Conservation (phyloP, 2,888 invertebrate genomes). For the Leucoma salicis region DNA sequence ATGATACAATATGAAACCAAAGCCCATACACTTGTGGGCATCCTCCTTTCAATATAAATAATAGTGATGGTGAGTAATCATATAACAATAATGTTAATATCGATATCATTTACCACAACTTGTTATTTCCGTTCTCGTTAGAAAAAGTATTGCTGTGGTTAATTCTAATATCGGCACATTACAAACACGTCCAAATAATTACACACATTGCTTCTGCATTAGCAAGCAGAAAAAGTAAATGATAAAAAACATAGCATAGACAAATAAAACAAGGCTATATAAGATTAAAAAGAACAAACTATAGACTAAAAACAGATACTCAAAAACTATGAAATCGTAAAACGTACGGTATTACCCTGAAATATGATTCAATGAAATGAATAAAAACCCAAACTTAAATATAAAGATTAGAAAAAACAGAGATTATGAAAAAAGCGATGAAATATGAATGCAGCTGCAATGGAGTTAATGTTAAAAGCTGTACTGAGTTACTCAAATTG, state of each 20-base stretch:
- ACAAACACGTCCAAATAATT: slow-evolving; percentile 21
- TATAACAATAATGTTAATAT: too few relatives aligned
- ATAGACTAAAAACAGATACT: slow-evolving; percentile 2
- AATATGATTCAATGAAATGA: slow-evolving; percentile 9
- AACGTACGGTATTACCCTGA: not conserved
- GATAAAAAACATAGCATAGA: slow-evolving; percentile 32
- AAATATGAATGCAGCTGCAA: slow-evolving; percentile 74
- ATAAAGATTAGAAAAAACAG: slow-evolving; percentile 22
- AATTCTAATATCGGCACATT: slow-evolving; percentile 29
- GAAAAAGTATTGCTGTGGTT: slow-evolving; percentile 76
- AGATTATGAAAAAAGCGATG: slow-evolving; percentile 29
- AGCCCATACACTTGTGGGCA: too few relatives aligned
- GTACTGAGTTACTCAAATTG: slow-evolving; percentile 41
- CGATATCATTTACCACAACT: slow-evolving; percentile 41
- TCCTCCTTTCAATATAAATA: too few relatives aligned
- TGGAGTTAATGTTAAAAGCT: slow-evolving; percentile 61
- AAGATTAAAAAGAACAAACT: slow-evolving; percentile 16
- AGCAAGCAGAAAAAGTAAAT: slow-evolving; percentile 52
- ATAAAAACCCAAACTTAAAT: slow-evolving; percentile 19
- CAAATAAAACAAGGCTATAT: slow-evolving; percentile 20
- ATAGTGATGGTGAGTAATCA: too few relatives aligned
- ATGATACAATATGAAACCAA: too few relatives aligned
- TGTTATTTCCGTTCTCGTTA: slow-evolving; percentile 26
- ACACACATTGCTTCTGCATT: slow-evolving; percentile 77
- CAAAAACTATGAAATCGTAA: not conserved